A percentile compares a stretch with the other conserved stretches of the same genome.
phyloP scores from a whole-genome alignment of 2,797 vertebrate genomes.

The Hoplostethus mediterraneus region DNA sequence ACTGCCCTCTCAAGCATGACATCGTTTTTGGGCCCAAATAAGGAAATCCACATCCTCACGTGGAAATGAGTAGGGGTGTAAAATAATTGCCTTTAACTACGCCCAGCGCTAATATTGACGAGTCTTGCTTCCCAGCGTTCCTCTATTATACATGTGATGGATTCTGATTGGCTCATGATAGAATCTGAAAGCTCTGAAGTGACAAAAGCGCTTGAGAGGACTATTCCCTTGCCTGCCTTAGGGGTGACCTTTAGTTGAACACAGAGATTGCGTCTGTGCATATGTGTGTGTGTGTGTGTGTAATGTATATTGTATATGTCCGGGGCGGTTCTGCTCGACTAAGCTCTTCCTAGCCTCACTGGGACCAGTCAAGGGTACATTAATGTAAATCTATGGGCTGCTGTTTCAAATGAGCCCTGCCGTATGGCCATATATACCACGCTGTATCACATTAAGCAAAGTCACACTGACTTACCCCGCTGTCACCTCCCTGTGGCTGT shows the following conservation, averaged over 20 bases:
- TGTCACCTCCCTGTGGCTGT: constrained; percentile 51
- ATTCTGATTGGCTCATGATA: too few relatives aligned
- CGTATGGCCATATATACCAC: constrained; percentile 47
- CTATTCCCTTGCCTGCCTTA: constrained; percentile 6
- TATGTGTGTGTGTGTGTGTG: not conserved
- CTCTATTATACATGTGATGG: too few relatives aligned
- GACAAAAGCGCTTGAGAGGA: too few relatives aligned
- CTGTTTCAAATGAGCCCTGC: constrained; percentile 65
- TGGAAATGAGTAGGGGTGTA: too few relatives aligned
- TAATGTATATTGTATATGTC: constrained; percentile 27
- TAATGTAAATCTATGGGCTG: constrained; percentile 69
- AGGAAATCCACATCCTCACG: too few relatives aligned
- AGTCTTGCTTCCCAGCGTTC: too few relatives aligned
- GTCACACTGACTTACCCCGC: constrained; percentile 63
- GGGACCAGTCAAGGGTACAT: constrained; percentile 63
- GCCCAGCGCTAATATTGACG: too few relatives aligned
- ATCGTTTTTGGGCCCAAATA: too few relatives aligned
- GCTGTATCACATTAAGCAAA: constrained; percentile 72
- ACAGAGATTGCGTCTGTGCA: constrained; percentile 7
- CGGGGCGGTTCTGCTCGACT: constrained; percentile 59
- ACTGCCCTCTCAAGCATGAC: too few relatives aligned
- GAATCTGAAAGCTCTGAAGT: too few relatives aligned
- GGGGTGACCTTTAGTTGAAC: constrained; percentile 44
- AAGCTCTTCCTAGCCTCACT: constrained; percentile 42
- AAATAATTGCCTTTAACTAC: too few relatives aligned